These are phyloP conservation scores for Cyanistes caeruleus DNA, from an alignment of 2,113 vertebrate genomes.

Conservation along the genomic window DNA sequence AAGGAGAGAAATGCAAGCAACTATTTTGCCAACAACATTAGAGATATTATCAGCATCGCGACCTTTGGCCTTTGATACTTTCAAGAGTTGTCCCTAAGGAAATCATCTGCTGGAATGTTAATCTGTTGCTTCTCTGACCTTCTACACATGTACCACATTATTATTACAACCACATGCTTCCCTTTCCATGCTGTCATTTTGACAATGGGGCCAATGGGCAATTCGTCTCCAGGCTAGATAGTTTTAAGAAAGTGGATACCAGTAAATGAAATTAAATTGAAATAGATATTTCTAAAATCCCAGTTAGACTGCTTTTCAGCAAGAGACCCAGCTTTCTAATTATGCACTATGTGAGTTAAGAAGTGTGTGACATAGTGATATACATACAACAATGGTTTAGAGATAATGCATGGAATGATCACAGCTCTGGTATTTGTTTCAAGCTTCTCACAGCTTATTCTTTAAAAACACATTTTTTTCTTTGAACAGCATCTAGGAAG, in stretches of 20 bases:
- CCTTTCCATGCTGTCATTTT: constrained; percentile 71
- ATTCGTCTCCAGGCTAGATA: constrained; percentile 62
- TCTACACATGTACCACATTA: constrained; percentile 74
- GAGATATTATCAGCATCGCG: constrained; percentile 67
- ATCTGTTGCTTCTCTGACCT: constrained; percentile 79
- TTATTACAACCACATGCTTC: constrained; percentile 75
- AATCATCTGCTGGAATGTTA: constrained; percentile 76
- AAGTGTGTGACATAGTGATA: background rate
- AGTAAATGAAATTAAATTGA: constrained; percentile 58
- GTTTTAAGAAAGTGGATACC: background rate
- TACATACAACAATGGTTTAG: background rate
- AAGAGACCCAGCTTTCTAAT: constrained; percentile 27
- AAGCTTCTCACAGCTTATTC: constrained; percentile 42
- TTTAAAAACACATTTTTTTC: constrained; percentile 32
- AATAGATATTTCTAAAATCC: constrained; percentile 58
- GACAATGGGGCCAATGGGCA: constrained; percentile 43
- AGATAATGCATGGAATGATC: constrained; percentile 22
- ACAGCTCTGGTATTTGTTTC: constrained; percentile 24
- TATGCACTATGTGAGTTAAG: background rate
- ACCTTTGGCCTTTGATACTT: constrained; percentile 74
- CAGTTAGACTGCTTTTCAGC: constrained; percentile 29
- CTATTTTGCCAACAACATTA: constrained; percentile 66
- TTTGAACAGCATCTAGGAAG: background rate
- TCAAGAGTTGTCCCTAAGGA: constrained; percentile 68
- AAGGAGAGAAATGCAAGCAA: constrained; percentile 60